A percentile compares a stretch with the other conserved stretches of the same genome.
Evolutionary conservation across 2,888 invertebrate genomes (phyloP).

Genomic region (Nomada fabriciana): DNA sequence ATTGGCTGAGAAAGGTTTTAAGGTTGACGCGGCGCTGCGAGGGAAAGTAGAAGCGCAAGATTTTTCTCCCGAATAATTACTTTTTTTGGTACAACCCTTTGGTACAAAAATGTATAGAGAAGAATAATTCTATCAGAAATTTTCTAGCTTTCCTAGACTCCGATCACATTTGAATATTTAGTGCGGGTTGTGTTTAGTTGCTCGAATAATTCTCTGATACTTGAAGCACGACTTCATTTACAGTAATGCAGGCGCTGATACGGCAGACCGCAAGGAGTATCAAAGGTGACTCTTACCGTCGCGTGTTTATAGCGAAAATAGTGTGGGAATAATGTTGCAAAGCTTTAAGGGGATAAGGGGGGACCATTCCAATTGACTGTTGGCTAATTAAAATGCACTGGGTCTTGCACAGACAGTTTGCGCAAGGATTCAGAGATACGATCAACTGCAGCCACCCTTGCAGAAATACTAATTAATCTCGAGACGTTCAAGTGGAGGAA

Average conservation of each 20-base stretch:
- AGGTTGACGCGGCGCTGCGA: too few relatives aligned
- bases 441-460: neutral
- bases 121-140: too few relatives aligned
- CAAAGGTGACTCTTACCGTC: neutral
- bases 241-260: conserved; percentile 12
- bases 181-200: too few relatives aligned
- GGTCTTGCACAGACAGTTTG: neutral
- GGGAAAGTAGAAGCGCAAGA: too few relatives aligned
- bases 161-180: too few relatives aligned
- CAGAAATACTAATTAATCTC: neutral
- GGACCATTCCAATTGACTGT: neutral
- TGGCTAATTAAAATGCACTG: conserved; percentile 9
- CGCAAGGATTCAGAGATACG: neutral
- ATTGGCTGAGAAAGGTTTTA: too few relatives aligned
- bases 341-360: neutral
- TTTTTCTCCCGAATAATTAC: too few relatives aligned
- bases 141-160: too few relatives aligned
- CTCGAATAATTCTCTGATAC: too few relatives aligned
- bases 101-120: too few relatives aligned
- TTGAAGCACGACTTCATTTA: neutral
- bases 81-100: too few relatives aligned
- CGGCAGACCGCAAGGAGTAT: too few relatives aligned
- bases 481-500: neutral
- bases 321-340: neutral
- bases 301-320: neutral